Evolutionary conservation across 2,113 vertebrate genomes (phyloP), one percentile per base, ranked within the genome.

Genomic region (Hippocampus guttulatus): DNA sequence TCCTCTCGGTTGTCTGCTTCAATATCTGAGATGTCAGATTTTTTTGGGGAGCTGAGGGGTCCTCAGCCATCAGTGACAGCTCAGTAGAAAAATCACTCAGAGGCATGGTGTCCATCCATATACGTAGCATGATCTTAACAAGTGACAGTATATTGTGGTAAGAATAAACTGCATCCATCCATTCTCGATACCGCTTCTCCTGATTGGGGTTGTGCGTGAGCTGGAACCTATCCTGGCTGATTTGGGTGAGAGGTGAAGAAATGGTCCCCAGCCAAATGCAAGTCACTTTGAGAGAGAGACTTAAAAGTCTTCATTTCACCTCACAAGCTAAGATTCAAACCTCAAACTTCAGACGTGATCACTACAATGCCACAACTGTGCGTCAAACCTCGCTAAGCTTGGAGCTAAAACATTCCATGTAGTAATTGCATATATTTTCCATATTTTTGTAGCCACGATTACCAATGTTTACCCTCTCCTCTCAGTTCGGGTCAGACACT

Each of bases 21-120:
- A 11, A 61, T 73, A 74, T 74, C 75, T 72, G 66, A 81, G 72
- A 69, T 14, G 15, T 57, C 54, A 69, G 74, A 83, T 76, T 61
- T 73, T 65, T 76, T 33, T 71, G 62, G 33, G 45, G 30, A 55
- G 40, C 52, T 74, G 70, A 71, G 69, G 40, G 75, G 60, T 67
- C 52, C 67, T 75, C 41, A 62, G 64, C 66, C 67, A 57, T 52
- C 70, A 73, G 8, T 77, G 75, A 80, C 75, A 75, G 40, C 57
- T 64, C 40, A 61, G 69, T 71, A 10, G 68, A 66, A 64, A 68
- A 75, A 80, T 58, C 27, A 70, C 45, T 61, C 41, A 23, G 62
- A 77, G 70, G 63, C 61, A 71, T 5, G 0, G 23, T 65, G 55
- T 74, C 58, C 30, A n/a, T 54, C 41, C 69, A 23, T 30, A 21